phyloP scores from a whole-genome alignment of 2,113 vertebrate species.

The Corythaixoides concolor region DNA sequence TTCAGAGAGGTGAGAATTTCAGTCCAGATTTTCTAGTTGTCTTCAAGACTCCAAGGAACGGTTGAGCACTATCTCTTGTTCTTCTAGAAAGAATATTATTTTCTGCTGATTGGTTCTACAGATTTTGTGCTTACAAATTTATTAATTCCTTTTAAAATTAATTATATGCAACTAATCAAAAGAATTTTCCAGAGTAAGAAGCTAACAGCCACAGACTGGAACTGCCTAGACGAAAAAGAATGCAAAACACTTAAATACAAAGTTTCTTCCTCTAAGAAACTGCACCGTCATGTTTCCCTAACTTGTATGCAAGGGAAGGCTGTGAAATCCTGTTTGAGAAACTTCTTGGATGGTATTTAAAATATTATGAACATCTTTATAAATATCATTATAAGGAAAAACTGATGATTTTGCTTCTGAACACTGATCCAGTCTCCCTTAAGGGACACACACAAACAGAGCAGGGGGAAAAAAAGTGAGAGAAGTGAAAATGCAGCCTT shows the following conservation, averaged over 20 bases:
- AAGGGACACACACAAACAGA: not conserved
- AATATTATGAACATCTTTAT: not conserved
- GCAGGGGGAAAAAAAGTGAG: not conserved
- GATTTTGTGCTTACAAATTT: not conserved
- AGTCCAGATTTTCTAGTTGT: not conserved
- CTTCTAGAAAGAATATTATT: not conserved
- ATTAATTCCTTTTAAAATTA: not conserved
- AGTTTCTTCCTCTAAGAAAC: not conserved
- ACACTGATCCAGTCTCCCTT: not conserved
- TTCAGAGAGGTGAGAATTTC: not conserved
- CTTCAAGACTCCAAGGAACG: not conserved
- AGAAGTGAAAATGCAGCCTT: conserved; percentile 11
- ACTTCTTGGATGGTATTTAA: not conserved
- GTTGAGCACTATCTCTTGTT: not conserved
- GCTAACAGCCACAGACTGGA: not conserved
- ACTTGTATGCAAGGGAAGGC: not conserved
- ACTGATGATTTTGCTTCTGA: not conserved
- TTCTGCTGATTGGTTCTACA: not conserved
- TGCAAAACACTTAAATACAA: not conserved
- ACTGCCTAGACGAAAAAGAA: not conserved
- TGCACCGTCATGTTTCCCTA: not conserved
- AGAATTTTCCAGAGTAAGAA: not conserved
- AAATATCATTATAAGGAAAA: not conserved
- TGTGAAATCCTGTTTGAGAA: not conserved
- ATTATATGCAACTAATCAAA: not conserved